Evolutionary conservation across 2,797 vertebrate genomes (phyloP).

Genomic region (Etheostoma nigrum): DNA sequence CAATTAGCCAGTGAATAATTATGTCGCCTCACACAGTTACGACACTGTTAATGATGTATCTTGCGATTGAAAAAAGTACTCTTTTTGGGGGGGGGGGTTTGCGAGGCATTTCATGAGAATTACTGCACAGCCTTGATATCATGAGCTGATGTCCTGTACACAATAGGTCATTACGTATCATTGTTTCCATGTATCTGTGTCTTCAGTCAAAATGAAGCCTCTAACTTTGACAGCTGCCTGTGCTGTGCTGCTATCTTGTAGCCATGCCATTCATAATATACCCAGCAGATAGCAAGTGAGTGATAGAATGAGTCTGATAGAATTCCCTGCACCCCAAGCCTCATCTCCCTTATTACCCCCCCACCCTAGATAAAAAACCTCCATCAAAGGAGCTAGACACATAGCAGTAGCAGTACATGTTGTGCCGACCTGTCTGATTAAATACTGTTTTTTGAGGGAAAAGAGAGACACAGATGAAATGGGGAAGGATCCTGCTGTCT

Average conservation of each 20-base stretch:
- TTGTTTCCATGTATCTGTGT: slow-evolving; percentile 20
- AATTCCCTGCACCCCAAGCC: slow-evolving; percentile 52
- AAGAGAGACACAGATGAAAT: slow-evolving; percentile 52
- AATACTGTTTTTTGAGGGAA: slow-evolving; percentile 55
- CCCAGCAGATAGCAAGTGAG: slow-evolving; percentile 40
- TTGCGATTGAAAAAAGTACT: too few relatives aligned
- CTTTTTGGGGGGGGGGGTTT: too few relatives aligned
- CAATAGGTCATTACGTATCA: slow-evolving; percentile 8
- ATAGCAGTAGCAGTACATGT: slow-evolving; percentile 43
- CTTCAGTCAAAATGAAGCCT: slow-evolving; percentile 33
- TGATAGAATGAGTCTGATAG: slow-evolving; percentile 45
- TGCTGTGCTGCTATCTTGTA: slow-evolving; percentile 25
- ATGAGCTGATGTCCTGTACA: background rate
- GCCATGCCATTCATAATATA: slow-evolving; percentile 38
- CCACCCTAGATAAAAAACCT: slow-evolving; percentile 34
- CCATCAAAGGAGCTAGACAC: slow-evolving; percentile 50
- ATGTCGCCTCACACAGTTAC: too few relatives aligned
- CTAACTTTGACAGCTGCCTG: slow-evolving; percentile 8
- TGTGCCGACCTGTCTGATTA: slow-evolving; percentile 63
- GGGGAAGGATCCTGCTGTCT: slow-evolving; percentile 36
- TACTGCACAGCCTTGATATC: background rate
- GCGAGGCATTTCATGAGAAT: too few relatives aligned
- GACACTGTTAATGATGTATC: too few relatives aligned
- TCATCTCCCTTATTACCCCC: slow-evolving; percentile 36
- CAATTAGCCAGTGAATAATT: too few relatives aligned